Evolutionary conservation across 2,888 invertebrate genomes (phyloP), one percentile per base, ranked within the genome.

Genomic region (Therioaphis trifolii): DNA sequence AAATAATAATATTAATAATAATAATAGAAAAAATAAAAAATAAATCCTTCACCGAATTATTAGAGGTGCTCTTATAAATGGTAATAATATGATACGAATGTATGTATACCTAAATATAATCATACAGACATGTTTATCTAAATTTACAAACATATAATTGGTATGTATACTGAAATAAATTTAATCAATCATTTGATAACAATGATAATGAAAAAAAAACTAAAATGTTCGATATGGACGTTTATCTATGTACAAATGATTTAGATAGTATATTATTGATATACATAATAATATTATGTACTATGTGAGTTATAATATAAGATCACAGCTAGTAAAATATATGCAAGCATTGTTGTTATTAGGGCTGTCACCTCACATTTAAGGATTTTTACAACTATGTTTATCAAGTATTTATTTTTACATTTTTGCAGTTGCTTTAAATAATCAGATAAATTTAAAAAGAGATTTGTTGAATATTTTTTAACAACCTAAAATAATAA

Each of bases 31-130:
- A 58, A 61, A 46, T 40, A 43, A 52, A 18, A 24, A 29, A 46
- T 11, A 27, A 80, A 61, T 63, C 82, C 72, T 61, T 82, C 82
- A 74, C 82, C 82, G 14, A 63, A 61, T n/a, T 63, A 61, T 61
- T 58, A 66, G 12, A 68, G 52, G 66, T 21, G 69, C 29, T 58
- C 40, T 77, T 52, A 68, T 1, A 52, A 9, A 24, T 68, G 52
- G 21, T 63, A 49, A 27, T 63, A 35, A 49, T 29, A 15, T 35
- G 21, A 66, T 43, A 66, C 15, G 24, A 24, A 77, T 61, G 43
- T 43, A 61, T 61, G 21, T 15, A 15, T n/a, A 49, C 18, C n/a
- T 52, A 35, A 35, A 52, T 49, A 49, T 75, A 24, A 58, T 58
- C 55, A 77, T 68, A 63, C 49, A 77, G n/a, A 61, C 7, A 49